Evolutionary conservation across 2,888 invertebrate species (phyloP).

Genomic region (Epinotia demarniana): DNA sequence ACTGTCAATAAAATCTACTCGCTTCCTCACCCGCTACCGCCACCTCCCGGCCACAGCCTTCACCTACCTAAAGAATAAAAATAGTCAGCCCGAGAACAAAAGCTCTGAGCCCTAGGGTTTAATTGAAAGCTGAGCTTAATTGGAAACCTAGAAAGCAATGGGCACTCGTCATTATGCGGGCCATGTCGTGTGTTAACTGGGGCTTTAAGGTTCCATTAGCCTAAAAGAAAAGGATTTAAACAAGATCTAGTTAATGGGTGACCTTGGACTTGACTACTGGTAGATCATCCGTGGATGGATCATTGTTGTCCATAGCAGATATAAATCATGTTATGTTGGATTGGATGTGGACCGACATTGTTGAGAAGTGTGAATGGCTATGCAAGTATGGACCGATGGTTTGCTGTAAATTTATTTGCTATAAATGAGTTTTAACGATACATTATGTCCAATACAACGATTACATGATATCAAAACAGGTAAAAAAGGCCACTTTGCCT

Average conservation of each 20-base stretch:
- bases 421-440: no score
- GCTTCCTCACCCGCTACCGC: conserved; percentile 6
- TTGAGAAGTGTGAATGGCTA: no score
- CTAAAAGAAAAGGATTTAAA: background rate
- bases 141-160: conserved; percentile 38
- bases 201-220: background rate
- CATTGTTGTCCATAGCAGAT: background rate
- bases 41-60: conserved; percentile 9
- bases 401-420: no score
- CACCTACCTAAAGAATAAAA: conserved; percentile 25
- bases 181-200: background rate
- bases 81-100: conserved; percentile 38
- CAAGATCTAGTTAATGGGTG: background rate
- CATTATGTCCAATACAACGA: no score
- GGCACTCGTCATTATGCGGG: conserved; percentile 19
- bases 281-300: background rate
- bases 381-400: no score
- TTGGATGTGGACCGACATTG: no score
- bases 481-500: no score
- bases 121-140: conserved; percentile 41
- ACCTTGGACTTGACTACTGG: background rate
- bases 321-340: no score
- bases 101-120: conserved; percentile 21
- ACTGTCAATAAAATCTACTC: no score
- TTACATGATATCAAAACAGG: no score